phyloP scores from a whole-genome alignment of 2,113 vertebrate genomes.

The Neolamprologus tretocephalus region DNA sequence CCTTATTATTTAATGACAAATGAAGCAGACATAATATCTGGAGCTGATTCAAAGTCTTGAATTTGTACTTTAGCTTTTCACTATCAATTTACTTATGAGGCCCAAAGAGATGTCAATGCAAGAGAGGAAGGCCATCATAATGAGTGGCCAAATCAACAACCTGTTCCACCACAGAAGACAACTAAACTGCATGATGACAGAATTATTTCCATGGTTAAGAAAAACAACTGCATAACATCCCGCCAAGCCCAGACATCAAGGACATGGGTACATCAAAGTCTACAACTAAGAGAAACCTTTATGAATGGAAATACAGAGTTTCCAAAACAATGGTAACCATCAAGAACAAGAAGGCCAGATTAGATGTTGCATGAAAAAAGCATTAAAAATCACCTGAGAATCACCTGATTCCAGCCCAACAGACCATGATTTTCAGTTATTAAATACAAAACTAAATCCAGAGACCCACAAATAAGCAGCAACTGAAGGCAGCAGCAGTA shows the following conservation, averaged over 20 bases:
- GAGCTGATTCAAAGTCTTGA: not conserved
- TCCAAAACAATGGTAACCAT: not conserved
- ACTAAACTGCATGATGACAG: not conserved
- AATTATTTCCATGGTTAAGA: not conserved
- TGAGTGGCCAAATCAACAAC: not conserved
- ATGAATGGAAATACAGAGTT: not conserved
- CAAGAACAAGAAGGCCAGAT: not conserved
- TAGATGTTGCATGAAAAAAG: rapidly evolving
- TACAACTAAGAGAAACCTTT: rapidly evolving
- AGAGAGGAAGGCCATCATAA: not conserved
- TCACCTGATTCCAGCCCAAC: not conserved
- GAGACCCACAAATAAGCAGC: not conserved
- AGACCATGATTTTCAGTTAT: not conserved
- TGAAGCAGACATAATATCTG: not conserved
- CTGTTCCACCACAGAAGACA: not conserved
- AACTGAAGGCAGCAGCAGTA: not conserved
- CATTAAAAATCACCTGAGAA: not conserved
- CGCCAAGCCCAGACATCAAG: rapidly evolving
- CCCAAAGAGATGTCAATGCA: not conserved
- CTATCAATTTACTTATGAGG: not conserved
- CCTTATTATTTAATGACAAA: not conserved
- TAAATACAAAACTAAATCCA: not conserved
- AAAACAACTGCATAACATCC: not conserved
- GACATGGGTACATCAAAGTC: not conserved
- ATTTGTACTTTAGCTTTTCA: not conserved